A percentile compares a stretch with the other conserved stretches of the same genome.
Evolutionary conservation across 2,888 invertebrate genomes (phyloP).

Genomic region (Apodemia zela): DNA sequence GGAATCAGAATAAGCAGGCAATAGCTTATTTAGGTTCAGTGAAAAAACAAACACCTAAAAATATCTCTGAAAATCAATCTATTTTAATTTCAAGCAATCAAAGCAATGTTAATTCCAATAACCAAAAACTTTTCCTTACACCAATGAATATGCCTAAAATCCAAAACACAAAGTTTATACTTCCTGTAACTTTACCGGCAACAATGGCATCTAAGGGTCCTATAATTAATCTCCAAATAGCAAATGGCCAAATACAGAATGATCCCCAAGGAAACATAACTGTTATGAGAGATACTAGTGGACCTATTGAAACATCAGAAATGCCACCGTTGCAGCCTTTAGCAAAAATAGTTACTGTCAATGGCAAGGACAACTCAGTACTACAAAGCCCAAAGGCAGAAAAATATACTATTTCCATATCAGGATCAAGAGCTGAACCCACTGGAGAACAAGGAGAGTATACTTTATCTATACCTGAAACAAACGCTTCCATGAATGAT

Average conservation of each 20-base stretch:
- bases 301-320: constrained; percentile 52
- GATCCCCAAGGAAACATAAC: constrained; percentile 82
- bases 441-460: constrained; percentile 75
- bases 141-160: constrained; percentile 81
- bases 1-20: constrained; percentile 64
- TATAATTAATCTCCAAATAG: constrained; percentile 84
- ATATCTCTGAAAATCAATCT: constrained; percentile 62
- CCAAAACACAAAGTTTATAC: constrained; percentile 75
- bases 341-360: constrained; percentile 50
- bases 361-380: constrained; percentile 57
- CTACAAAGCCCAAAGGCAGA: constrained; percentile 55
- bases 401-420: constrained; percentile 64
- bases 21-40: constrained; percentile 79
- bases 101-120: constrained; percentile 57
- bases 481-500: constrained; percentile 75
- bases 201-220: constrained; percentile 81
- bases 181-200: constrained; percentile 72
- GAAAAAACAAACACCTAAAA: constrained; percentile 68
- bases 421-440: constrained; percentile 71
- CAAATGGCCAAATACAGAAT: constrained; percentile 82
- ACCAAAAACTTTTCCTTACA: constrained; percentile 79
- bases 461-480: constrained; percentile 73
- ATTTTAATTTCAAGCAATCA: constrained; percentile 72
- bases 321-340: constrained; percentile 70
- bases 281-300: constrained; percentile 74